Percentiles rank a stretch among this genome's conserved stretches.
phyloP scores from a whole-genome alignment of 2,113 vertebrate genomes.

The Pimephales promelas region DNA sequence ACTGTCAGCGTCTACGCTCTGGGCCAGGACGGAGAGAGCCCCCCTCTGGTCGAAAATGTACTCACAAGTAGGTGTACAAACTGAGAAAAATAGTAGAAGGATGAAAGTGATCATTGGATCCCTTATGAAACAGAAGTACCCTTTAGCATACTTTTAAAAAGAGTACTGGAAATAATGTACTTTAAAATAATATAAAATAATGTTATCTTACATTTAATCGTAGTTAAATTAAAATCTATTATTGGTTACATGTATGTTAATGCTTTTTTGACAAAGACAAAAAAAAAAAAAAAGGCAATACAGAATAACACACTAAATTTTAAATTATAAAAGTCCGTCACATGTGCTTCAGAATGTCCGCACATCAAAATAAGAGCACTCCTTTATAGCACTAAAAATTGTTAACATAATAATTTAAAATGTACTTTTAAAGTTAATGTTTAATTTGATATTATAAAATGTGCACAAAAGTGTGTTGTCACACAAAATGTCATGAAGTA shows the following conservation, averaged over 20 bases:
- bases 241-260: background rate
- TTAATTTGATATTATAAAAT: background rate
- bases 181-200: background rate
- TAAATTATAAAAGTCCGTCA: background rate
- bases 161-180: background rate
- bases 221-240: background rate
- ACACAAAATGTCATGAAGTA: background rate
- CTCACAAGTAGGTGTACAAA: conserved; percentile 84
- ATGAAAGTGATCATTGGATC: background rate
- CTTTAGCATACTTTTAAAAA: background rate
- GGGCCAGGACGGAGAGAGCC: conserved; percentile 86
- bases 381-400: background rate
- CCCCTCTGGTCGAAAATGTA: conserved; percentile 85
- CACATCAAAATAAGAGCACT: background rate
- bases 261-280: background rate
- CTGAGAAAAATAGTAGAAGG: background rate
- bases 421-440: background rate
- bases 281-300: background rate
- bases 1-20: conserved; percentile 86
- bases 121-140: background rate
- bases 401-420: background rate
- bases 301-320: background rate
- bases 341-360: too few relatives aligned
- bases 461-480: background rate
- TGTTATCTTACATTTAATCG: background rate